These are phyloP conservation scores for Aplysina aerophoba DNA, from an alignment of 37 sponge, comb jelly and placozoan species.

Conservation along the genomic window DNA sequence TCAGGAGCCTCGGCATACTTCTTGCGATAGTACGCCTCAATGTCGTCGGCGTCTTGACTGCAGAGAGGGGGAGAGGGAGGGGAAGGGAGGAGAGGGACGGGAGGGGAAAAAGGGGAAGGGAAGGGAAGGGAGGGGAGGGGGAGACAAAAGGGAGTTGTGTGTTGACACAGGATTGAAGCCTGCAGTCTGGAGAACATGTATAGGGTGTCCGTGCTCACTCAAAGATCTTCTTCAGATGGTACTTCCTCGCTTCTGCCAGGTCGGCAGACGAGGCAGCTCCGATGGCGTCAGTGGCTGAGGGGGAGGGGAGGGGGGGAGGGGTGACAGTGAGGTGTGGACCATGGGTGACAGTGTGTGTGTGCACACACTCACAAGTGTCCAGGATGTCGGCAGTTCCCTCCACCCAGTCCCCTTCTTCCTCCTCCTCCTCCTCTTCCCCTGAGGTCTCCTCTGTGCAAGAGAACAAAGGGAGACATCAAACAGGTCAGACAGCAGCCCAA, in stretches of 20 bases:
- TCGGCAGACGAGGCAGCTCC: background rate
- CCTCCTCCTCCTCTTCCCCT: conserved; percentile 48
- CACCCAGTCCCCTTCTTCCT: conserved; percentile 29
- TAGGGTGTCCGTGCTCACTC: background rate
- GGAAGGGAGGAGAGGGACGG: background rate
- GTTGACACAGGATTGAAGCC: too few relatives aligned
- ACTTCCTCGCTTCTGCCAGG: background rate
- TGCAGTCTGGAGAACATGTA: background rate
- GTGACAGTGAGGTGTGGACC: background rate
- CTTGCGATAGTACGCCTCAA: conserved; percentile 82
- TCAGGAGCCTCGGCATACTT: conserved; percentile 77
- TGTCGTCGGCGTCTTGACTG: conserved; percentile 61
- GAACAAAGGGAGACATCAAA: background rate
- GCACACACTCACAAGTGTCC: background rate
- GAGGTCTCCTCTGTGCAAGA: conserved; percentile 56
- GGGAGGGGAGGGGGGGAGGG: background rate
- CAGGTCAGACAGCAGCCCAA: background rate
- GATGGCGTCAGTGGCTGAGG: background rate
- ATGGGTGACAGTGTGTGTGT: background rate
- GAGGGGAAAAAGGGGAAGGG: conserved; percentile 2
- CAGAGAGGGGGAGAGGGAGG: background rate
- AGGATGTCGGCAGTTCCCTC: conserved; percentile 26
- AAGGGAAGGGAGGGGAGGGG: background rate
- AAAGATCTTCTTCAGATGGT: conserved; percentile 10
- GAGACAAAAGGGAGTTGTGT: background rate